Conservation (phyloP, 30 jellyfish, hydroid and myxozoan genomes). For the Clytia hemisphaerica region DNA sequence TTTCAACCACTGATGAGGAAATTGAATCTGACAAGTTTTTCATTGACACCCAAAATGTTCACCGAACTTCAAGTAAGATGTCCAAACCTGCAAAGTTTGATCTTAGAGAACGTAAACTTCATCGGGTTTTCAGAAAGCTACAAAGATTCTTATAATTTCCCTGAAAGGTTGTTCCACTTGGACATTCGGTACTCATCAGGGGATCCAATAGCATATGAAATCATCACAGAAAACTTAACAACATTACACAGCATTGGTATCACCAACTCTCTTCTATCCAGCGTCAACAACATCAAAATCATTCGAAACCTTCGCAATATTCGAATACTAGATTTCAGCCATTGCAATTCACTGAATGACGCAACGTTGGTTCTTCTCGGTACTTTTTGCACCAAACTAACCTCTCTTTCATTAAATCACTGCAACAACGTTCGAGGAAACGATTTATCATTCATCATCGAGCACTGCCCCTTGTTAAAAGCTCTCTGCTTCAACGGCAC, state of each 20-base stretch:
- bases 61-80: constrained; percentile 15
- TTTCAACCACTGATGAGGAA: constrained; percentile 6
- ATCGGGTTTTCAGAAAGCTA: constrained; percentile 6
- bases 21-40: constrained; percentile 1
- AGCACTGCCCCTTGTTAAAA: constrained; percentile 11
- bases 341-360: not conserved
- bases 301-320: not conserved
- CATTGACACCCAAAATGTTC: constrained; percentile 20
- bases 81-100: constrained; percentile 10
- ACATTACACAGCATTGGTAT: not conserved
- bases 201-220: constrained; percentile 22
- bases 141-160: constrained; percentile 1
- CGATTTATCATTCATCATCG: constrained; percentile 1
- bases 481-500: constrained; percentile 24
- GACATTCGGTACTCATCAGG: constrained; percentile 21
- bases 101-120: constrained; percentile 19
- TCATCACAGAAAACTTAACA: not conserved
- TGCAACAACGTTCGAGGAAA: constrained; percentile 16
- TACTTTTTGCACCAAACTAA: not conserved
- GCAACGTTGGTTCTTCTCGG: not conserved
- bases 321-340: not conserved
- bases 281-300: not conserved
- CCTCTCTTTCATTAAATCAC: constrained; percentile 1
- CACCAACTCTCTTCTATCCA: not conserved
- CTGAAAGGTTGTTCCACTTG: constrained; percentile 12